phyloP scores from a whole-genome alignment of 2,888 invertebrate genomes.

The Temnothorax rugatulus region DNA sequence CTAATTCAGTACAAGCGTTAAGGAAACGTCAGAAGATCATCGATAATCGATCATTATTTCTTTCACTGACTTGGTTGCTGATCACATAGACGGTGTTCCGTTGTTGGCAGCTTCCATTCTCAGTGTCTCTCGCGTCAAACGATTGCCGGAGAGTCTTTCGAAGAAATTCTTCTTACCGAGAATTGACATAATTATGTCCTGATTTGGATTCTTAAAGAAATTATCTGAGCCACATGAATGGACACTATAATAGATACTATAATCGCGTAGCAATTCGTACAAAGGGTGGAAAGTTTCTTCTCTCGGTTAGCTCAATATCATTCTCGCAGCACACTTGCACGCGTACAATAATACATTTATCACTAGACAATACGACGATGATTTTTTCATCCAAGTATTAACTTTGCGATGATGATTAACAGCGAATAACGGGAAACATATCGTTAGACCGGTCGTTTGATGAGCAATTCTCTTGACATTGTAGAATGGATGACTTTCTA shows the following conservation, averaged over 20 bases:
- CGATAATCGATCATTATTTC: background rate
- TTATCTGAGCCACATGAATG: background rate
- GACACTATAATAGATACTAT: background rate
- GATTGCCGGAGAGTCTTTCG: conserved; percentile 55
- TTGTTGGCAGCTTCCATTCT: conserved; percentile 40
- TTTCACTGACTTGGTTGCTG: conserved; percentile 56
- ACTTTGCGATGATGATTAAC: background rate
- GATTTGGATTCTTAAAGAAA: background rate
- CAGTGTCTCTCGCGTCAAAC: conserved; percentile 39
- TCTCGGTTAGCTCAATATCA: background rate
- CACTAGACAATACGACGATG: background rate
- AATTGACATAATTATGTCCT: conserved; percentile 62
- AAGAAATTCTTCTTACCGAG: conserved; percentile 60
- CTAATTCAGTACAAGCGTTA: conserved; percentile 55
- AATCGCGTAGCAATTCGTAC: background rate
- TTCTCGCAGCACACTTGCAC: background rate
- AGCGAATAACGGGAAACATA: background rate
- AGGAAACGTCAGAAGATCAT: background rate
- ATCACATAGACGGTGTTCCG: conserved; percentile 47
- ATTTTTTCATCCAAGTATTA: background rate
- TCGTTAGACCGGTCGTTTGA: background rate
- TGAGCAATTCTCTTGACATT: background rate
- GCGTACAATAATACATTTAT: background rate
- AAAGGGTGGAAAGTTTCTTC: background rate
- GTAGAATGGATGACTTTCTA: conserved; percentile 15